Base-by-base conservation (phyloP, 2,113 vertebrate species). In the Scatophagus argus region DNA sequence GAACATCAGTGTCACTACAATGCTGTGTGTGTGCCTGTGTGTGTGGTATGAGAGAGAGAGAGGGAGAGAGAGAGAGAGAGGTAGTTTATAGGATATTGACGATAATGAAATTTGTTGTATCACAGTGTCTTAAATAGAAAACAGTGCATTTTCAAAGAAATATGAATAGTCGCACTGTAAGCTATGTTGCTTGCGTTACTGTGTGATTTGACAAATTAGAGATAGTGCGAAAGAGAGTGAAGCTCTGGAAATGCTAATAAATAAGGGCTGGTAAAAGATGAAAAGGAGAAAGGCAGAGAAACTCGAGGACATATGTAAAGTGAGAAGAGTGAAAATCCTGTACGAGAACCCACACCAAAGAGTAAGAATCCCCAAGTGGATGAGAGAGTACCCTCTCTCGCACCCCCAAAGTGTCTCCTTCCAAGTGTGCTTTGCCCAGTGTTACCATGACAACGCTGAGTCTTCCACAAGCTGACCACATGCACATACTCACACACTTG, bases 361-460 rank as follows among this genome's bases (percentile, higher is more conserved):
- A 78, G 74, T 77, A 76, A 67, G 47, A 89, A 83, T 82, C 55
- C 77, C 83, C 83, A 70, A 85, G 81, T 81, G 87, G 56, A 44
- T 84, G 73, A 56, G 55, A 81, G 69, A 32, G 75, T 75, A 66
- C 39, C 71, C 77, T 63, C 76, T 87, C 69, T 68, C 58, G 59
- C 79, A 74, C 78, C 54, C 59, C 79, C 77, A 46, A 72, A 82
- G 76, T 83, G 60, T 74, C 67, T 63, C 60, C 75, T 66, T 81
- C 62, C 46, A 78, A 82, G 78, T 77, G 56, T 71, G 79, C 76
- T 84, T 85, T 77, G 69, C 76, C 60, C 79, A 78, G 77, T 52
- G 80, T 90, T 81, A 65, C 91, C 81, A 90, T 90, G 81, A 88
- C 63, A 91, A 92, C 61, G 44, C 76, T 41, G 51, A 77, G 70